Base-by-base conservation (phyloP, 2,888 invertebrate species). In the Seira sanloemensis region DNA sequence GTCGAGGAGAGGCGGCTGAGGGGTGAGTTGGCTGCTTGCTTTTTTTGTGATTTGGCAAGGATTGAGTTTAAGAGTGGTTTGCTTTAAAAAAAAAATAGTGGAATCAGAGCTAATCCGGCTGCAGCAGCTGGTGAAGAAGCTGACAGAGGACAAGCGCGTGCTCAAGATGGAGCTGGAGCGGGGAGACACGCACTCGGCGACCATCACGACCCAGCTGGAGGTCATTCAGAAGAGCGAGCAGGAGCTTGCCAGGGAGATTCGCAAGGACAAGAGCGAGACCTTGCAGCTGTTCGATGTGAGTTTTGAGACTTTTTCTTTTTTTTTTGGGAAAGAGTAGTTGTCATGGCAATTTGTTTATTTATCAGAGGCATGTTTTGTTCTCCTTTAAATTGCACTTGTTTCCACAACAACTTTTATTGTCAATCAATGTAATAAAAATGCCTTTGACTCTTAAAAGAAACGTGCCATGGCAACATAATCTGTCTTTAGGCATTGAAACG, bases 51-150 rank as follows among this genome's bases (percentile, higher is more conserved):
- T n/a, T n/a, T n/a, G n/a, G n/a, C n/a, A n/a, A n/a, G n/a, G n/a
- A n/a, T n/a, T n/a, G n/a, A n/a, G n/a, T n/a, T n/a, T 65, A 18
- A 65, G 9, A 65, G n/a, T 26, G 12, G 66, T 12, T 7, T 9
- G 72, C 9, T 54, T 69, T 4, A 69, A 23, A 37, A 37, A 37
- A 37, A 37, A 37, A 37, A 37, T 62, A 88, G 88, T 88, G 46
- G 88, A 88, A 58, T 79, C 78, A 24, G 88, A 88, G 65, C 25
- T 88, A n/a, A 69, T 68, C 12, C 71, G 87, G 5, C 76, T 88
- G 0, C 69, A 87, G 18, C 75, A 78, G 0, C 71, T 73, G 16
- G 86, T 85, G 18, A 78, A 78, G 23, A 76, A 77, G n/a, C 73
- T 87, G n/a, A 81, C 85, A 2, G 26, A 76, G 1, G 87, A 88